Base-by-base conservation (phyloP, 2,888 invertebrate species). In the Melanotus villosus region DNA sequence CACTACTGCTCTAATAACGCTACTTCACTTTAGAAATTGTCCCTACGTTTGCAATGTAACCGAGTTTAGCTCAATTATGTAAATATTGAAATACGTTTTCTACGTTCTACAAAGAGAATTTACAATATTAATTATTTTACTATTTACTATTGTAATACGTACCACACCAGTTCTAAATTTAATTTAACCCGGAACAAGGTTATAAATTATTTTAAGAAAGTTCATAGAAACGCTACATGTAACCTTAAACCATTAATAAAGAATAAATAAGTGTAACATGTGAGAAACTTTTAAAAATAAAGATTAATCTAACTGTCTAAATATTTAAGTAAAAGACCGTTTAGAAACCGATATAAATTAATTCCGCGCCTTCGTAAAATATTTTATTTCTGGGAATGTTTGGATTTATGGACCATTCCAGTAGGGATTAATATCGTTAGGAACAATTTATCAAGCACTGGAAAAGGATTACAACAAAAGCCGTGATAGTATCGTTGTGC, bases 381-480 rank as follows among this genome's bases (percentile, higher is more conserved):
- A 16, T 54, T 34, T 19, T 43, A 21, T 43, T 45, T 64, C 56
- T 32, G 10, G 23, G 47, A 65, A 57, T 58, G 47, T 65, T 58
- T 12, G 47, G 47, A 65, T 65, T 65, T 65, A 65, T 65, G 32
- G 36, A 47, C 32, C 50, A 16, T 23, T 30, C 18, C 26, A 34
- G 32, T 19, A 38, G 47, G 43, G 58, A 65, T 45, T 58, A 65
- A 58, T 65, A 45, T 34, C 45, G 21, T 59, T 32, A 43, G 45
- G 32, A 47, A 36, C 47, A 65, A 65, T 65, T 65, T 45, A 65
- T 65, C 57, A 56, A 65, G 56, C 23, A 57, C 56, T 41, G 43
- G 23, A 45, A 65, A 65, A 65, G 45, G 54, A 65, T 65, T 52
- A 62, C 47, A 47, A 47, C 47, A 47, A 47, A 47, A 47, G 34